Percentiles rank a stretch among this genome's conserved stretches.
Conservation (phyloP, 92 coral and sea anemone species). For the Palythoa caribaeorum region DNA sequence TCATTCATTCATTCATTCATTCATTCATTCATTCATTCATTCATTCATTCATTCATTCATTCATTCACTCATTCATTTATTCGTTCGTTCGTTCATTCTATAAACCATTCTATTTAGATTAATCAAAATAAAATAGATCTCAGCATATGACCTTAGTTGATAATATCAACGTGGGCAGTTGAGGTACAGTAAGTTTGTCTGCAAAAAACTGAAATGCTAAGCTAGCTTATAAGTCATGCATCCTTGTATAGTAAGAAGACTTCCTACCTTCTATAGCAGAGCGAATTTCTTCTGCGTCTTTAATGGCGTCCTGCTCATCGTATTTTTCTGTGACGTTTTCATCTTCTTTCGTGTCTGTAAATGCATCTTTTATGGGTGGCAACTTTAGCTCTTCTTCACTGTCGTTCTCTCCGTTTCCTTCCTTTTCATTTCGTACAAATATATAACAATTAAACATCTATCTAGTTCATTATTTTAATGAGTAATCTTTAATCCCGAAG, state of each 20-base stretch:
- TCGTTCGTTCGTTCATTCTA: too few species aligned
- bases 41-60: too few species aligned
- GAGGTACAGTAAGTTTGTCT: neutral
- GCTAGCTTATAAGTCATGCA: neutral
- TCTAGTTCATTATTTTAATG: neutral
- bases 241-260: neutral
- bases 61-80: too few species aligned
- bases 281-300: constrained; percentile 86
- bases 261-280: constrained; percentile 85
- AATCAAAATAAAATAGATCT: too few species aligned
- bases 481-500: too few species aligned
- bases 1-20: too few species aligned
- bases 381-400: constrained; percentile 81
- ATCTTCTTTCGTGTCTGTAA: constrained; percentile 42
- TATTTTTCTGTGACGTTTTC: constrained; percentile 60
- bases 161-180: too few species aligned
- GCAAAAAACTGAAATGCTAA: neutral
- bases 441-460: neutral
- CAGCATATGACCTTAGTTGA: too few species aligned
- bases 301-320: constrained; percentile 75
- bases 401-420: constrained; percentile 43
- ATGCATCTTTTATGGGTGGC: constrained; percentile 85
- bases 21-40: too few species aligned
- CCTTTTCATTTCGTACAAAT: neutral
- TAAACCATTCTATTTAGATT: too few species aligned